Evolutionary conservation across 2,113 vertebrate species (phyloP), one percentile per base, ranked within the genome.

Genomic region (Cololabis saira): DNA sequence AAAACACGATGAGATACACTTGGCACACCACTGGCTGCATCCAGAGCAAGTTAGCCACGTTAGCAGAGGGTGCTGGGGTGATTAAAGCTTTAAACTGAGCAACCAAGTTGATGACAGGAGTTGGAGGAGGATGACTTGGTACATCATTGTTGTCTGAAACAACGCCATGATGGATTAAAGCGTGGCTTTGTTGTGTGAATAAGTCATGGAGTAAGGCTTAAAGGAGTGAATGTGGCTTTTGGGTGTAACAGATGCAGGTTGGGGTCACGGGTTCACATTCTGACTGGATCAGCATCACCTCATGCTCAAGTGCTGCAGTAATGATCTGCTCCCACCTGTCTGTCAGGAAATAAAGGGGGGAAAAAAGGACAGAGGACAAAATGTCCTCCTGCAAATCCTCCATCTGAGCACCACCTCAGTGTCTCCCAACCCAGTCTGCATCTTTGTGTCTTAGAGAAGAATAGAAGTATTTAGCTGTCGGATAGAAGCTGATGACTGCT

Each of bases 261-360:
- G 54, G 59, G 78, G 80, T 85, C 87, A 84, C 1, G 1, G 76
- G 81, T 85, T 90, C 69, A 81, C 85, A 86, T 89, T 89, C 88
- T 88, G 61, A 64, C 45, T 56, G 83, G 87, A 87, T 88, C 83
- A 86, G 75, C 83, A 73, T 82, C 81, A 68, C 76, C 19, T 49
- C 69, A 70, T 50, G 57, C 84, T 90, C 82, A 87, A 87, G 83
- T 83, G 78, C 67, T 52, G 43, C 74, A 21, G 62, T 81, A 83
- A 88, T 85, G 71, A 85, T 67, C 60, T n/a, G 45, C 58, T 64
- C 82, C 81, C 73, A 73, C 79, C 87, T 77, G 71, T 60, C 61
- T 82, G 55, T 57, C 61, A 59, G 62, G 55, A 71, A 71, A 48
- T 5, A 14, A 70, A 21, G 62, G 14, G 70, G 24, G 62, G 62